Evolutionary conservation across 2,113 vertebrate genomes (phyloP), one percentile per base, ranked within the genome.

Genomic region (Tetrao urogallus): DNA sequence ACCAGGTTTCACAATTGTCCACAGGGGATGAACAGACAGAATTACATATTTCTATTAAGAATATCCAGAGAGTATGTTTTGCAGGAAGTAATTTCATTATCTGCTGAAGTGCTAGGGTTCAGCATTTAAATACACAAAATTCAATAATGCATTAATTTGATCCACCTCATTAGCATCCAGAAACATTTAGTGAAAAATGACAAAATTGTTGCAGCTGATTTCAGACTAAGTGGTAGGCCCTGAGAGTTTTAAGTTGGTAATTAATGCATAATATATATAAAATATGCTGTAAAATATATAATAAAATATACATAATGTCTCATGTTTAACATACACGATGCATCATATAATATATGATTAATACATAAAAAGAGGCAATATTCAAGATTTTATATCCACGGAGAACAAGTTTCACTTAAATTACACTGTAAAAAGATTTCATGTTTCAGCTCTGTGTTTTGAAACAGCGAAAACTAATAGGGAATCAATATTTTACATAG

Each of bases 11-110:
- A 93, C 45, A 85, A 96, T 87, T 74, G 54, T 61, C 70, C 78
- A 93, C 60, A 85, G 89, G 80, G 84, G 60, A 88, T 72, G 86
- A 92, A 83, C 50, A 91, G 82, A 95, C 2, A 82, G 81, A 93
- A 94, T 89, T 94, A 93, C 86, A 76, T 87, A 89, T 94, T 93
- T 93, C 94, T 84, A 80, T 94, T 96, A 92, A 74, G 87, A 90
- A 89, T 82, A 82, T 50, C 79, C 82, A 82, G 74, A 80, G 78
- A 91, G 89, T 92, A 73, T 88, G 82, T 91, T 95, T 94, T 85
- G 87, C 60, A 82, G 75, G 64, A 87, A 95, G 78, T 42, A 76
- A 96, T 92, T 94, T 94, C 67, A 91, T 95, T 95, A 90, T 92
- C 67, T 82, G 45, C 73, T 93, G 60, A 75, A 93, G 90, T 92